A percentile compares a stretch with the other conserved stretches of the same genome.
Conservation (phyloP, 2,797 vertebrate species). For the Protosalanx chinensis region DNA sequence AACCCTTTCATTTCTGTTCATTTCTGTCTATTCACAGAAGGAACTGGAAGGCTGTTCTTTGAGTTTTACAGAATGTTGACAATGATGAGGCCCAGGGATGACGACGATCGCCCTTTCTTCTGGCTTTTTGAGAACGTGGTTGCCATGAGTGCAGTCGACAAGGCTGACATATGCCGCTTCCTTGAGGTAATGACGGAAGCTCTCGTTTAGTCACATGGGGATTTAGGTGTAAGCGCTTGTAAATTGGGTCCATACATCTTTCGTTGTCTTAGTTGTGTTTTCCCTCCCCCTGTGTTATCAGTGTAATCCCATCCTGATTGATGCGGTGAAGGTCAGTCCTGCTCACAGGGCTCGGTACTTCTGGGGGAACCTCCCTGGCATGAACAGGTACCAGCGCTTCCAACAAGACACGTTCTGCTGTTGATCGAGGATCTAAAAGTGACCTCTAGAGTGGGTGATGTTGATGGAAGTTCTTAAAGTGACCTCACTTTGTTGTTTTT, state of each 20-base stretch:
- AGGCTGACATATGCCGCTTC: slow-evolving; percentile 90
- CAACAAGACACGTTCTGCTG: neutral
- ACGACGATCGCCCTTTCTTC: slow-evolving; percentile 88
- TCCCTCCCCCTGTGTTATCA: slow-evolving; percentile 45
- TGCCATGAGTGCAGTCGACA: slow-evolving; percentile 87
- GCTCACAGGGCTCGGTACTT: slow-evolving; percentile 91
- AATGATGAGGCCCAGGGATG: slow-evolving; percentile 82
- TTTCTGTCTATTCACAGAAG: slow-evolving; percentile 71
- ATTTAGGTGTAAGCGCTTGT: neutral
- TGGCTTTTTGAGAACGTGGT: slow-evolving; percentile 97
- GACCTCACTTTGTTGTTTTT: slow-evolving; percentile 14
- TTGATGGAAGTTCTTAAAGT: neutral
- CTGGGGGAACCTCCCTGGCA: slow-evolving; percentile 95
- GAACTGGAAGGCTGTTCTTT: slow-evolving; percentile 91
- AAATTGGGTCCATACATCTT: no score
- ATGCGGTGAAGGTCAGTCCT: slow-evolving; percentile 89
- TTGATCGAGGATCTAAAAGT: neutral
- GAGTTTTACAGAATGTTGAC: slow-evolving; percentile 93
- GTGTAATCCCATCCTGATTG: slow-evolving; percentile 92
- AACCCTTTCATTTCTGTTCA: no score
- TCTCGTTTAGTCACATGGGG: neutral
- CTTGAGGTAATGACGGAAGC: slow-evolving; percentile 77
- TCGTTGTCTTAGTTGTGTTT: neutral
- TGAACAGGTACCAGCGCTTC: slow-evolving; percentile 83
- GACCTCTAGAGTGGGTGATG: neutral